Percentiles rank a stretch among this genome's conserved stretches.
Evolutionary conservation across 2,797 vertebrate species (phyloP).

Genomic region (Heliangelus exortis): DNA sequence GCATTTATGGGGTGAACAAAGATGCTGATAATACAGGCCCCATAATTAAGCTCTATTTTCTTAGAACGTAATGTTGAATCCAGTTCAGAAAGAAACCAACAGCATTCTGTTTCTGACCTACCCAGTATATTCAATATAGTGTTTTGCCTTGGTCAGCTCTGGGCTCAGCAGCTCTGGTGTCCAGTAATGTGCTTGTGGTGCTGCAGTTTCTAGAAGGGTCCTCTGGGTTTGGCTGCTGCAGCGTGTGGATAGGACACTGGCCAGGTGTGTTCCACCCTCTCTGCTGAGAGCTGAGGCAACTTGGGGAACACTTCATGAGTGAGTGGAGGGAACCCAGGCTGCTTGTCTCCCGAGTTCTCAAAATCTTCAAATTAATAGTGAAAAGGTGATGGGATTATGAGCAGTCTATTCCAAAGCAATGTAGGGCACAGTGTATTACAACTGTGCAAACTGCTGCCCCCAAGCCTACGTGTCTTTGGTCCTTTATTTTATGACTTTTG

Average conservation of each 20-base stretch:
- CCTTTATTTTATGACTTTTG: neutral
- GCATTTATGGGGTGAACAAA: neutral
- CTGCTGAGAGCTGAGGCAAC: neutral
- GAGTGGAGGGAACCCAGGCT: neutral
- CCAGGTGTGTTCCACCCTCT: neutral
- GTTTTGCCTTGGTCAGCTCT: neutral
- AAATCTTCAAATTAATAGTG: neutral
- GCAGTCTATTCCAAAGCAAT: neutral
- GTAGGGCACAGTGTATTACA: neutral
- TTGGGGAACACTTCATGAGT: neutral
- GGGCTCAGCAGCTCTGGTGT: neutral
- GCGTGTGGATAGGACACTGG: neutral
- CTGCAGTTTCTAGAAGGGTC: neutral
- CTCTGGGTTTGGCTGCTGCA: neutral
- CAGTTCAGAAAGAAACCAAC: neutral
- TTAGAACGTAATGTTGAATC: neutral
- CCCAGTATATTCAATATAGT: accelerated
- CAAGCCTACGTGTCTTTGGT: accelerated
- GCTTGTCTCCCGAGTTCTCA: neutral
- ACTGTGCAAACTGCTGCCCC: neutral
- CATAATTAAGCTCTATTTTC: neutral
- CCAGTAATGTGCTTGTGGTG: neutral
- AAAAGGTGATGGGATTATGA: neutral
- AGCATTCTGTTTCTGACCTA: neutral
- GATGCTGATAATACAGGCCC: neutral